Conservation (phyloP, 2,797 vertebrate genomes). For the Falco novaeseelandiae region DNA sequence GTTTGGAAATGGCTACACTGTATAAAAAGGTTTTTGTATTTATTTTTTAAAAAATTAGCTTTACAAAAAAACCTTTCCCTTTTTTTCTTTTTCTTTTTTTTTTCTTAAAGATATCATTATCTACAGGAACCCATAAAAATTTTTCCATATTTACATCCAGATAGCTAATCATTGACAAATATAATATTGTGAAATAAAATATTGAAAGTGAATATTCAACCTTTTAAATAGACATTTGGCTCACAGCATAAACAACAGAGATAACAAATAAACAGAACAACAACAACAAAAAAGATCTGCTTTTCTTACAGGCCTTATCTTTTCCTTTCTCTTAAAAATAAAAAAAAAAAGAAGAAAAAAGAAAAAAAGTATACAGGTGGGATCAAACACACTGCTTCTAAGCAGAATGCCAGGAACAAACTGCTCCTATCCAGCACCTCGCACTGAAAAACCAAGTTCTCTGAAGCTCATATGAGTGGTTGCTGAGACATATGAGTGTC, state of each 20-base stretch:
- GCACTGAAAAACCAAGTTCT: neutral
- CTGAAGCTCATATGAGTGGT: neutral
- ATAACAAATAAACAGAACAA: slow-evolving; percentile 57
- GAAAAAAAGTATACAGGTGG: neutral
- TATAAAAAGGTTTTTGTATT: slow-evolving; percentile 76
- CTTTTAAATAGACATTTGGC: slow-evolving; percentile 81
- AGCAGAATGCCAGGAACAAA: slow-evolving; percentile 23
- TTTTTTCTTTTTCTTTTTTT: neutral
- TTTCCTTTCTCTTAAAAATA: neutral
- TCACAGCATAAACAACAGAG: slow-evolving; percentile 79
- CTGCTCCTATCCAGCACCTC: slow-evolving; percentile 6
- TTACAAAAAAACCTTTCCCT: slow-evolving; percentile 75
- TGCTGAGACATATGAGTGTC: neutral
- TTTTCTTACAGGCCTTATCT: slow-evolving; percentile 20
- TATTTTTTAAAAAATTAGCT: slow-evolving; percentile 76
- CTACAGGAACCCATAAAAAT: slow-evolving; percentile 77
- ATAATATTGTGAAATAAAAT: slow-evolving; percentile 79
- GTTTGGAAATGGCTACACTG: slow-evolving; percentile 58
- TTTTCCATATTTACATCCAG: slow-evolving; percentile 79
- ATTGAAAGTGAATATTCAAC: slow-evolving; percentile 76
- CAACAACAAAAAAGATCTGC: slow-evolving; percentile 21
- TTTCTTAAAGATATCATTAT: slow-evolving; percentile 74
- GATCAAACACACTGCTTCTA: slow-evolving; percentile 14
- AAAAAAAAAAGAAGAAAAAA: neutral
- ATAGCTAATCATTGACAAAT: slow-evolving; percentile 74